Evolutionary conservation across 2,797 vertebrate genomes (phyloP).

Genomic region (Coilia nasus): DNA sequence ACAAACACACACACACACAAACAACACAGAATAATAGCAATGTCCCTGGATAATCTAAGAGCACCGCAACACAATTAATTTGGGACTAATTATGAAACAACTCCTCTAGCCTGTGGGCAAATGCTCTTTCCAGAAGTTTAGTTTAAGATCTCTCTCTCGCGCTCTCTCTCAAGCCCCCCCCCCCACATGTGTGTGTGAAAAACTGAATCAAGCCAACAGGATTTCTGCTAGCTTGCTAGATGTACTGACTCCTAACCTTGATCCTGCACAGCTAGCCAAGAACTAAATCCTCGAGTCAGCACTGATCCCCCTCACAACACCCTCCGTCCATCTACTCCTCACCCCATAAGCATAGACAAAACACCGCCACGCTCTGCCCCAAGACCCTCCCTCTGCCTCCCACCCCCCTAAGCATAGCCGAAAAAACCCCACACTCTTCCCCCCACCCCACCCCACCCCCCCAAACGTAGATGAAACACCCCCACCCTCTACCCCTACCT

Average conservation of each 20-base stretch:
- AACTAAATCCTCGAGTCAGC: background rate
- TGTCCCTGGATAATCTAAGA: conserved; percentile 49
- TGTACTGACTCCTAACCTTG: background rate
- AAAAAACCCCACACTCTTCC: too few species aligned
- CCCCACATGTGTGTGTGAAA: background rate
- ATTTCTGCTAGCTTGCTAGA: background rate
- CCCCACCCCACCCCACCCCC: background rate
- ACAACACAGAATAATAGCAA: conserved; percentile 46
- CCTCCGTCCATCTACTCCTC: too few species aligned
- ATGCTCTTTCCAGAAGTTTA: conserved; percentile 27
- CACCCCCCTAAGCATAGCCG: background rate
- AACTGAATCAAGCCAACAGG: background rate
- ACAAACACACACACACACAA: conserved; percentile 54
- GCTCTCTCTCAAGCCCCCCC: background rate
- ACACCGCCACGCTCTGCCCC: too few species aligned
- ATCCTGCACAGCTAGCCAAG: background rate
- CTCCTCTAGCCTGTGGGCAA: conserved; percentile 44
- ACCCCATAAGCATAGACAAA: too few species aligned
- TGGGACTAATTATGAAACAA: conserved; percentile 59
- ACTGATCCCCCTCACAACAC: background rate
- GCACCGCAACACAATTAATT: conserved; percentile 58
- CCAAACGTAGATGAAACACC: too few species aligned
- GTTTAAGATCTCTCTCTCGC: background rate
- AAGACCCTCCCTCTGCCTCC: too few species aligned
- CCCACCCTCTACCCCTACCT: background rate